These are phyloP conservation scores for Pachliopta kotzebuea DNA, from an alignment of 2,888 invertebrate species.

Conservation along the genomic window DNA sequence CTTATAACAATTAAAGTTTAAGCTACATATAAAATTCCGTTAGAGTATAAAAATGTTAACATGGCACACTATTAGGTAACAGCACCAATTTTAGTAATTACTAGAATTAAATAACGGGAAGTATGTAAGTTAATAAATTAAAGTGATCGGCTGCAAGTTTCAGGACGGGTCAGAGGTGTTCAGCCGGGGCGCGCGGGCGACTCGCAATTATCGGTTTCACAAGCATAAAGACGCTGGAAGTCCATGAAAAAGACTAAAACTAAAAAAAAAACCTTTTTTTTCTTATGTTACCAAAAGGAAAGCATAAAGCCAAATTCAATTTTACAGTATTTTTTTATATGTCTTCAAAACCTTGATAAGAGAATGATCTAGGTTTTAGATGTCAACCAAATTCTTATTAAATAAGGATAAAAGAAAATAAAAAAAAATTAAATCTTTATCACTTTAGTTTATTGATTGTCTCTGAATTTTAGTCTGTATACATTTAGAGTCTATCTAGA, in stretches of 20 bases:
- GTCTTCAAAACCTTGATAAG: too few relatives aligned
- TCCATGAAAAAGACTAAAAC: not conserved
- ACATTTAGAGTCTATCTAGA: too few relatives aligned
- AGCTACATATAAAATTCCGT: not conserved
- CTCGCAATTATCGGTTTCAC: conserved; percentile 70
- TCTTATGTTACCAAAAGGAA: too few relatives aligned
- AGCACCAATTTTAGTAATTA: conserved; percentile 21
- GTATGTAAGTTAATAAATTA: conserved; percentile 64
- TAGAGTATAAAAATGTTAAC: not conserved
- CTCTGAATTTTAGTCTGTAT: too few relatives aligned
- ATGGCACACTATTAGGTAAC: not conserved
- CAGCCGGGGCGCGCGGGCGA: conserved; percentile 60
- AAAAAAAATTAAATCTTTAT: too few relatives aligned
- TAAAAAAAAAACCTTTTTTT: too few relatives aligned
- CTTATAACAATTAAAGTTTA: not conserved
- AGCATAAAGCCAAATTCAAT: too few relatives aligned
- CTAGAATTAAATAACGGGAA: conserved; percentile 33
- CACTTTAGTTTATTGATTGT: too few relatives aligned
- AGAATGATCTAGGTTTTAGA: too few relatives aligned
- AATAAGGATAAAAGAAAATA: too few relatives aligned
- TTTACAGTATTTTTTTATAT: too few relatives aligned
- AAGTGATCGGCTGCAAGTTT: conserved; percentile 79
- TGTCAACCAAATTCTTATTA: too few relatives aligned
- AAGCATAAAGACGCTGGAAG: conserved; percentile 39
- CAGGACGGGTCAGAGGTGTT: conserved; percentile 77